Evolutionary conservation across 2,113 vertebrate genomes (phyloP).

Genomic region (Rhagologus leucostigma): DNA sequence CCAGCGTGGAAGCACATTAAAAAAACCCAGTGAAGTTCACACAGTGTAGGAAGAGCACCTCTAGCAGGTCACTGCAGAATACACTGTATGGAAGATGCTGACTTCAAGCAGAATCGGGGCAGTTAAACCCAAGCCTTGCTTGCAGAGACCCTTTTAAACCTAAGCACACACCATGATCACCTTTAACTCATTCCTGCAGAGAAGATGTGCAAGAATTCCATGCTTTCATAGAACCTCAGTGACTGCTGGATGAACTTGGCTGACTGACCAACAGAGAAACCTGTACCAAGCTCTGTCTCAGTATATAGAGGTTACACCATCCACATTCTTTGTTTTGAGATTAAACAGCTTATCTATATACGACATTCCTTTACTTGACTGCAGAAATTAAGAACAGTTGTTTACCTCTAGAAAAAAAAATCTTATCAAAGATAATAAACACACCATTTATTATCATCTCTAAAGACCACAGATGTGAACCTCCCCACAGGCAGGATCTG

Average conservation of each 20-base stretch:
- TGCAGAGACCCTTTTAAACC: neutral
- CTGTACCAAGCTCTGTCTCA: neutral
- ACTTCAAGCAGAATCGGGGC: neutral
- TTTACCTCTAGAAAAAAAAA: neutral
- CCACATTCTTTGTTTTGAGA: neutral
- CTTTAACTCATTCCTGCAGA: neutral
- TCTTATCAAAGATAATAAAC: neutral
- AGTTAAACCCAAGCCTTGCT: neutral
- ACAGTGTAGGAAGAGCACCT: neutral
- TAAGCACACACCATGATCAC: neutral
- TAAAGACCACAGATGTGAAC: neutral
- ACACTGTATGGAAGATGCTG: rapidly evolving
- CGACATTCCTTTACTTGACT: neutral
- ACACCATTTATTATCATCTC: neutral
- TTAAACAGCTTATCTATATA: neutral
- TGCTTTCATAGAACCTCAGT: rapidly evolving
- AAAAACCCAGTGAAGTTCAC: neutral
- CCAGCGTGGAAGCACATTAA: neutral
- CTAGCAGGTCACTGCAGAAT: neutral
- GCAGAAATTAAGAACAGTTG: neutral
- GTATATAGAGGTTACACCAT: neutral
- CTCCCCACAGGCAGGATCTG: neutral
- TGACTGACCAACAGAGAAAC: neutral
- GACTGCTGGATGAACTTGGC: neutral
- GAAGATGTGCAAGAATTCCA: neutral